Base-by-base conservation (phyloP, 2,797 vertebrate genomes). In the Pelobates cultripes region DNA sequence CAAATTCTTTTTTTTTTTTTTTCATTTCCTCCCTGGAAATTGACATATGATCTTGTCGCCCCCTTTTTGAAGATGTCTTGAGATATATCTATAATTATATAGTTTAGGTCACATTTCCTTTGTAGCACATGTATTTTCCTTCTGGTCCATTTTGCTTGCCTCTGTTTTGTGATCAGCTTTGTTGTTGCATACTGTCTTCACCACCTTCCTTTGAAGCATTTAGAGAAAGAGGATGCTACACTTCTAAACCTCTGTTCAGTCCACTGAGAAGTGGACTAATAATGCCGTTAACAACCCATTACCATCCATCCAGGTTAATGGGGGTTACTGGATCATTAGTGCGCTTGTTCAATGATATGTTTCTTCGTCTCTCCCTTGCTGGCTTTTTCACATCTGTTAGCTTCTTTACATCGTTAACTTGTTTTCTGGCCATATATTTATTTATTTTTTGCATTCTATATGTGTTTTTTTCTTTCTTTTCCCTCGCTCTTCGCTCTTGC, bases 321-420 rank as follows among this genome's bases (percentile, higher is more conserved):
- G 43, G 66, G 81, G 61, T 77, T 73, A 78, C 28, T 68, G 72
- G 63, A 74, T 80, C 72, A 81, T 81, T 75, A 74, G 79, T 45
- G 51, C 51, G 60, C 17, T 60, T 45, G 70, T 80, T 80, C 63
- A 75, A 43, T 74, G 15, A 43, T 70, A n/a, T 69, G 42, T 61
- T 45, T 80, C 14, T 72, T 68, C 41, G n/a, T 40, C 47, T 17
- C 41, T 66, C 61, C 61, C 43, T 44, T 12, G 66, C 9, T 76
- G 73, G 10, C 41, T 71, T 76, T 72, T 75, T 44, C 73, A 73
- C 61, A 57, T 81, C 55, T 81, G 66, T 76, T 64, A 17, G 3
- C 55, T 40, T 81, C 57, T 17, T 75, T 81, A 51, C 60, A 43
- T 40, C 13, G 5, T 55, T 73, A n/a, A 61, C 40, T 15, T 28